Evolutionary conservation across 1,140 invertebrate species (phyloP).

Genomic region (Musca domestica): DNA sequence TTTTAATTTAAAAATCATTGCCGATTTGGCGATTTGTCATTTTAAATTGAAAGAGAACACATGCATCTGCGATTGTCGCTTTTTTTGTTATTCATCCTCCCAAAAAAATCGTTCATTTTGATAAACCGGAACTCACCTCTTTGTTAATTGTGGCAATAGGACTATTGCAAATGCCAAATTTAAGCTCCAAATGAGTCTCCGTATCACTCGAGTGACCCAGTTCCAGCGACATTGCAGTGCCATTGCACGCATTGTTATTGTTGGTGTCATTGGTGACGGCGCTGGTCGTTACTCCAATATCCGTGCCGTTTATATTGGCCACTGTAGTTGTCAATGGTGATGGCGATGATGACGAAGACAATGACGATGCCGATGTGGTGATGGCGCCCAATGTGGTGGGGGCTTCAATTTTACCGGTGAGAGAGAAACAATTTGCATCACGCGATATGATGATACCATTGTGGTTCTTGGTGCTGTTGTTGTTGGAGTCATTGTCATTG

Average conservation of each 20-base stretch:
- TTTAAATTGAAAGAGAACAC: no score
- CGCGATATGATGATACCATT: neutral
- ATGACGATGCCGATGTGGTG: no score
- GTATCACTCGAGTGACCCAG: constrained; percentile 34
- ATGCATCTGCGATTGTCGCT: no score
- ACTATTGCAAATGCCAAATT: constrained; percentile 44
- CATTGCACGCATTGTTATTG: constrained; percentile 7
- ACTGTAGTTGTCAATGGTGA: neutral
- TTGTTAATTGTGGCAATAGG: constrained; percentile 30
- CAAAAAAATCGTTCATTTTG: no score
- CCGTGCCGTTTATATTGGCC: constrained; percentile 29
- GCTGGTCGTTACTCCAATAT: constrained; percentile 6
- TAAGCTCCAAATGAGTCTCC: constrained; percentile 39
- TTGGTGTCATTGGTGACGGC: neutral
- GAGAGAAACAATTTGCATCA: no score
- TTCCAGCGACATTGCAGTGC: constrained; percentile 17
- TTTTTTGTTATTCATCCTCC: no score
- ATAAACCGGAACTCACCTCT: constrained; percentile 17
- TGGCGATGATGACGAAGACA: constrained; percentile 1
- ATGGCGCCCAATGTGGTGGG: constrained; percentile 29
- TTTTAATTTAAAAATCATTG: no score
- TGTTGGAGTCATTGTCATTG: constrained; percentile 28
- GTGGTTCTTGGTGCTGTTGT: constrained; percentile 25
- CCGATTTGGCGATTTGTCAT: no score
- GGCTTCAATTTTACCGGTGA: neutral